A percentile compares a stretch with the other conserved stretches of the same genome.
These are phyloP conservation scores for Rachycentron canadum DNA, from an alignment of 2,797 vertebrate genomes.

Conservation along the genomic window DNA sequence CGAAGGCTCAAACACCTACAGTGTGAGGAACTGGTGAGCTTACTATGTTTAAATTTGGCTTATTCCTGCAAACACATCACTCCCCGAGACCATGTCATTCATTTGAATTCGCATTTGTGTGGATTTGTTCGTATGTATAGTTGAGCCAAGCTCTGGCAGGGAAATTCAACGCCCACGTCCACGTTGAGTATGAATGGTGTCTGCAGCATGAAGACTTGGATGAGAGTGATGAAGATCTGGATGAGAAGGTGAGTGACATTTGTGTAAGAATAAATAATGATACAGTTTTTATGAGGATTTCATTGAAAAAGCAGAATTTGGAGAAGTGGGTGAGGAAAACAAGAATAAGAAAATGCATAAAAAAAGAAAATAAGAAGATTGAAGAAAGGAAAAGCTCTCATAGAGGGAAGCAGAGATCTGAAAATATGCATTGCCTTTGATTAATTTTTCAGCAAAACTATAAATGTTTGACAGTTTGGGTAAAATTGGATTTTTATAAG, in stretches of 20 bases:
- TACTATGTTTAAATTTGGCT: conserved; percentile 7
- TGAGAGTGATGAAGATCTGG: conserved; percentile 97
- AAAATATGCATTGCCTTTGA: background rate
- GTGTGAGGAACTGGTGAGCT: conserved; percentile 97
- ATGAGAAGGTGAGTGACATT: conserved; percentile 88
- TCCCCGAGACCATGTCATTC: background rate
- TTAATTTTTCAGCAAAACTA: background rate
- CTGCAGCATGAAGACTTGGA: conserved; percentile 96
- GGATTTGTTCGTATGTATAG: conserved; percentile 76
- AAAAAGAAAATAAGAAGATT: background rate
- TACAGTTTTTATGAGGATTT: background rate
- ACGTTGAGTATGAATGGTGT: conserved; percentile 99
- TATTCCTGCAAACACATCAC: background rate
- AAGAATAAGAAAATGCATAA: background rate
- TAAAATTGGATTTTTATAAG: background rate
- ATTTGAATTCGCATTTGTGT: conserved; percentile 17
- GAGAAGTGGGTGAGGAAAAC: background rate
- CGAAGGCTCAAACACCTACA: conserved; percentile 93
- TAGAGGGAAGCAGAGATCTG: background rate
- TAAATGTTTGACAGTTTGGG: conserved; percentile 1
- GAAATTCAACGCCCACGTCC: conserved; percentile 96
- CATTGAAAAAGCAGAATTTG: background rate
- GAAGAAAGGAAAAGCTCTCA: background rate
- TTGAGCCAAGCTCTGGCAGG: conserved; percentile 94
- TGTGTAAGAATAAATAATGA: background rate